Evolutionary conservation across 2,113 vertebrate genomes (phyloP).

Genomic region (Danio rerio): DNA sequence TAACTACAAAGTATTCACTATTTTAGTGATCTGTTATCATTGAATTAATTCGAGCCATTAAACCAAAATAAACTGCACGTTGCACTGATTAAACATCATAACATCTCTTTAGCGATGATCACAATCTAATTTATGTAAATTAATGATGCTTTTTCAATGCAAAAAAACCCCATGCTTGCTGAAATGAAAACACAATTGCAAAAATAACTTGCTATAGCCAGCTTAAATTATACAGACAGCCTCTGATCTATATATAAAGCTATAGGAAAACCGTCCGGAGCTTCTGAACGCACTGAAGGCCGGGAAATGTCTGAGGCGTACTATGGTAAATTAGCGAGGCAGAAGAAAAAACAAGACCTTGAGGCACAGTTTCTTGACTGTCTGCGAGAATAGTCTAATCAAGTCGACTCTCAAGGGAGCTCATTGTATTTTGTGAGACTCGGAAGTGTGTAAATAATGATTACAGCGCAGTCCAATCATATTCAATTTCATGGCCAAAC

Average conservation of each 20-base stretch:
- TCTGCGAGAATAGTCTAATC: background rate
- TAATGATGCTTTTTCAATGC: constrained; percentile 32
- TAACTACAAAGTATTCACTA: too few species aligned
- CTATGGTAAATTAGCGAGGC: background rate
- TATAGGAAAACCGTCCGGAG: constrained; percentile 17
- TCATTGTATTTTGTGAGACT: constrained; percentile 5
- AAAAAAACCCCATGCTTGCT: too few species aligned
- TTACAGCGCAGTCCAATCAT: constrained; percentile 18
- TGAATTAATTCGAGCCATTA: too few species aligned
- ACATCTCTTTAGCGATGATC: too few species aligned
- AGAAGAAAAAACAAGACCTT: background rate
- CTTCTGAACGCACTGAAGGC: background rate
- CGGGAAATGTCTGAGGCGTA: background rate
- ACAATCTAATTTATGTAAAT: background rate
- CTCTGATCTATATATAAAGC: background rate
- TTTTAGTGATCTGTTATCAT: too few species aligned
- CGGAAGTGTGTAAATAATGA: constrained; percentile 27
- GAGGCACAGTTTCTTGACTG: background rate
- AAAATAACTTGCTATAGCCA: background rate
- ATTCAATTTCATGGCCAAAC: constrained; percentile 41
- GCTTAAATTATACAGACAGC: constrained; percentile 19
- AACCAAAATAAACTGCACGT: too few species aligned
- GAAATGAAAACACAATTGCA: too few species aligned
- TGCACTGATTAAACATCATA: too few species aligned
- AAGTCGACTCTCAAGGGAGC: background rate